Percentiles rank a stretch among this genome's conserved stretches.
phyloP scores from a whole-genome alignment of 2,888 invertebrate species.

The Allacma fusca region DNA sequence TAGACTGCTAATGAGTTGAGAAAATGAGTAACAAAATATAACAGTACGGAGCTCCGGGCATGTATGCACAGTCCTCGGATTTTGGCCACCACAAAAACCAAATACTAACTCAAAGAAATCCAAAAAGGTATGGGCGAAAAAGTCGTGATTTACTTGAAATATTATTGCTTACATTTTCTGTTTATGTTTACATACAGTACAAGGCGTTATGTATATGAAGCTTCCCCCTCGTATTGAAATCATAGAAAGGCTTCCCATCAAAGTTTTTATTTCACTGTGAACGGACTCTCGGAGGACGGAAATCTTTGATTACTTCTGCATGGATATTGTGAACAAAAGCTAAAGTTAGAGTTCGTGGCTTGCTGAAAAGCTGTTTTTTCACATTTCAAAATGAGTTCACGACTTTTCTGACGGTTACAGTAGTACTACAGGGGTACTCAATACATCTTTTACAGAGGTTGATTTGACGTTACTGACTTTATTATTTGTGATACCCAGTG shows the following conservation, averaged over 20 bases:
- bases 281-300: conserved; percentile 24
- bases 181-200: too few relatives aligned
- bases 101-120: too few relatives aligned
- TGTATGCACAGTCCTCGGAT: too few relatives aligned
- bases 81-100: too few relatives aligned
- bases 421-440: too few relatives aligned
- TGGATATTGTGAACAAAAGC: conserved; percentile 41
- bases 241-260: not conserved
- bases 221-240: too few relatives aligned
- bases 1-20: conserved; percentile 1
- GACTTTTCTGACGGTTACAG: conserved; percentile 34
- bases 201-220: too few relatives aligned
- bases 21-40: conserved; percentile 26
- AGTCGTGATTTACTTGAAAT: conserved; percentile 54
- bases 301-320: conserved; percentile 43
- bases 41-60: too few relatives aligned
- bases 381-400: conserved; percentile 49
- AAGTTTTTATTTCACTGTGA: conserved; percentile 10
- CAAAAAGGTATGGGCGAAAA: conserved; percentile 49
- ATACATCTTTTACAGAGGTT: not conserved
- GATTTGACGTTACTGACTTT: not conserved
- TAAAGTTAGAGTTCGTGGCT: conserved; percentile 53
- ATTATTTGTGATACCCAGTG: too few relatives aligned
- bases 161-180: not conserved
- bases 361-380: conserved; percentile 44